Conservation (phyloP, 2,113 vertebrate species). For the cat (Felis catus) region DNA sequence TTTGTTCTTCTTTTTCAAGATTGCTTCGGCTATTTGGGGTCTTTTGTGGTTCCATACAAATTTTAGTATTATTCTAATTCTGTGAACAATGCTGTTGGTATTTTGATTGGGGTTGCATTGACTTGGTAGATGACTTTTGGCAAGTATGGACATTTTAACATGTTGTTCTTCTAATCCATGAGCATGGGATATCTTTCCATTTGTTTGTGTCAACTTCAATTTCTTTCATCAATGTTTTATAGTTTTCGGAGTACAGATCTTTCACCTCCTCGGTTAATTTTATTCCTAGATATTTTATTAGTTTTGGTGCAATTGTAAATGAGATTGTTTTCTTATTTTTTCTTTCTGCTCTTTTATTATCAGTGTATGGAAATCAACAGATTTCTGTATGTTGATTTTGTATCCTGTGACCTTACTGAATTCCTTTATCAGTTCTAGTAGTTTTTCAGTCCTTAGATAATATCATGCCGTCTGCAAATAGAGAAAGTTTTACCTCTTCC, state of each 20-base stretch:
- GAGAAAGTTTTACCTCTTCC: neutral
- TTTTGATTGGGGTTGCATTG: neutral
- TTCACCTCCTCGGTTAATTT: neutral
- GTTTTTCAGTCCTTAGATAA: neutral
- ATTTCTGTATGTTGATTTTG: neutral
- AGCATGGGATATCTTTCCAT: neutral
- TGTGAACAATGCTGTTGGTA: neutral
- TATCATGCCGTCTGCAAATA: neutral
- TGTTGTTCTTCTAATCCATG: too few species aligned
- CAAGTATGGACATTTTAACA: neutral
- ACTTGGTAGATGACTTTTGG: neutral
- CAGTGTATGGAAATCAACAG: neutral
- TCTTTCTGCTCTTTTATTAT: neutral
- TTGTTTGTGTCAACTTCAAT: neutral
- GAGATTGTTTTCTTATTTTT: neutral
- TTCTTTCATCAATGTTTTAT: neutral
- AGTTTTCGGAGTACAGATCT: neutral
- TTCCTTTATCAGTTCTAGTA: neutral
- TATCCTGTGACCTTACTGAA: neutral
- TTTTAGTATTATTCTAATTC: neutral
- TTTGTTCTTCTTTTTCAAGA: neutral
- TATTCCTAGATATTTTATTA: neutral
- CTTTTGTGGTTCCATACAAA: neutral
- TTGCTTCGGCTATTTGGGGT: neutral
- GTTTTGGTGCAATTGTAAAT: neutral